Evolutionary conservation across 2,797 vertebrate genomes (phyloP), one percentile per base, ranked within the genome.

Genomic region (Myotis pilosus): DNA sequence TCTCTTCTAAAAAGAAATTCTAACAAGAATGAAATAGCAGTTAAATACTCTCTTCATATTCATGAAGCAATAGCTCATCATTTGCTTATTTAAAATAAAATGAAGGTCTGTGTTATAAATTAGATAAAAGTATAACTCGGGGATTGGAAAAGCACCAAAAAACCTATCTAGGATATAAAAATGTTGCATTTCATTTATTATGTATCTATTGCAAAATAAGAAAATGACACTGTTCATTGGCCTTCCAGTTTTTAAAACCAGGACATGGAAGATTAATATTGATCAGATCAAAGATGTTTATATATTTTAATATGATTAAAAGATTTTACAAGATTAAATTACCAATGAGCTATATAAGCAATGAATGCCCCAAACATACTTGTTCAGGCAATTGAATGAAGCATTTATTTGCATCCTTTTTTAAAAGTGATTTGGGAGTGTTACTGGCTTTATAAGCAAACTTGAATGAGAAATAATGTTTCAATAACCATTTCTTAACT

Each of bases 1-100:
- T 64, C 30, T 83, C 6, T 55, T n/a, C 74, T 57, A 19, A 62
- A 82, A 64, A 47, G 13, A 80, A 66, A 30, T 76, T 87, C 55
- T 13, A 82, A 47, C 25, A 80, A 76, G 10, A 60, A 33, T 66
- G 71, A 79, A 80, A 68, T 5, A 49, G 2, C 71, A 53, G 3
- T 74, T 68, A 11, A 78, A 6, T 22, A 16, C 23, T 28, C 53
- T 84, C 23, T 60, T 51, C 44, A 41, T 82, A 64, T 64, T 64
- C 41, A 82, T 64, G 28, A 47, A 47, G 57, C 38, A 82, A 47
- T 64, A 49, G 60, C 23, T 22, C 5, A 38, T 87, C n/a, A 19
- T 75, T 86, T 76, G 19, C 47, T 82, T 66, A 78, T 69, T 88
- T 76, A 87, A 87, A 93, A 64, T 47, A 91, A 89, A 82, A 76